A percentile compares a stretch with the other conserved stretches of the same genome.
These are phyloP conservation scores for Platysternon megacephalum DNA, from an alignment of 2,113 vertebrate genomes.

Conservation along the genomic window DNA sequence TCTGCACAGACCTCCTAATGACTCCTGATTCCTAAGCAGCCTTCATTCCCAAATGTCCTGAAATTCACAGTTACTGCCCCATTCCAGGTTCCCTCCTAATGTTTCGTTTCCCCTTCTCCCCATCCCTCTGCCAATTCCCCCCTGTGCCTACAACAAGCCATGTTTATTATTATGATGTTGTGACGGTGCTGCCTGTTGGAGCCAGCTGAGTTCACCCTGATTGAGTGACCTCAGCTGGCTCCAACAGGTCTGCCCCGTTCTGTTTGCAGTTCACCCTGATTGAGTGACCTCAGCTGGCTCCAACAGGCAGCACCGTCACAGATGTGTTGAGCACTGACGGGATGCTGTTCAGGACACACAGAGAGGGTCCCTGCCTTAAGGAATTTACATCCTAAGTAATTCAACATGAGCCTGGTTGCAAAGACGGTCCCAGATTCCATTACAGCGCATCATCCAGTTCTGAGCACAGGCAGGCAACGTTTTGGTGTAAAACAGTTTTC, in stretches of 20 bases:
- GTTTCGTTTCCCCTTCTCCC: fast-evolving
- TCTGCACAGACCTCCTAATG: background rate
- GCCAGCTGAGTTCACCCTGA: too few relatives aligned
- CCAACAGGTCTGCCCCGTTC: too few relatives aligned
- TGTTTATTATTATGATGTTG: too few relatives aligned
- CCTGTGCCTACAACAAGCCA: background rate
- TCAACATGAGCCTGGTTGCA: background rate
- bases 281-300: too few relatives aligned
- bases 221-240: too few relatives aligned
- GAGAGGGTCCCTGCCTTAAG: fast-evolving
- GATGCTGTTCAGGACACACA: background rate
- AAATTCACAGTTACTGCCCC: background rate
- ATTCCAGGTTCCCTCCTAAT: background rate
- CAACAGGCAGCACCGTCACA: too few relatives aligned
- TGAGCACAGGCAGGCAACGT: background rate
- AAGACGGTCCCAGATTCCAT: background rate
- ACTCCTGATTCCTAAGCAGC: background rate
- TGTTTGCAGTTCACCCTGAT: too few relatives aligned
- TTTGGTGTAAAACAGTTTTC: background rate
- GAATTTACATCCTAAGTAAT: background rate
- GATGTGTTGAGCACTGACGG: background rate
- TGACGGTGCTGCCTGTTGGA: too few relatives aligned
- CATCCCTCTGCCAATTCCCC: background rate
- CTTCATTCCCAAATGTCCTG: background rate
- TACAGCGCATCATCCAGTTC: background rate